Evolutionary conservation across 2,113 vertebrate species (phyloP).

Genomic region (Laterallus jamaicensis): DNA sequence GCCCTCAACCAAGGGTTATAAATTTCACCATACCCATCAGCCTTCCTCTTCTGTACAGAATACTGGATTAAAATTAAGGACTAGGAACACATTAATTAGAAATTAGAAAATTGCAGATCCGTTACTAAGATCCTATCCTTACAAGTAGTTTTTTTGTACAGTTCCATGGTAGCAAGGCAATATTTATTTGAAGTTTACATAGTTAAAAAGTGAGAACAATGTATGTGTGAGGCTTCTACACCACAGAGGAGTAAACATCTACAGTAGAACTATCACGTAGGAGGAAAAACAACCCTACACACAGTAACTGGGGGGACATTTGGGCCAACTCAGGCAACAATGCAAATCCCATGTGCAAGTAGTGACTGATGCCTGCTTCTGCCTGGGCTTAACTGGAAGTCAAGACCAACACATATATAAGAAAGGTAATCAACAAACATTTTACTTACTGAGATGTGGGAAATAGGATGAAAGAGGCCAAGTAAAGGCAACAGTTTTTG

Average conservation of each 20-base stretch:
- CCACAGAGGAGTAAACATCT: not conserved
- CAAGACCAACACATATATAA: not conserved
- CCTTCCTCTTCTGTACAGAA: not conserved
- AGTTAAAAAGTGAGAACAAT: not conserved
- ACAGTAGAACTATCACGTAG: not conserved
- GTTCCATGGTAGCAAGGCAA: not conserved
- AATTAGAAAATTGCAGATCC: not conserved
- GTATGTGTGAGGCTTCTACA: not conserved
- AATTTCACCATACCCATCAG: not conserved
- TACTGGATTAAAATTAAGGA: not conserved
- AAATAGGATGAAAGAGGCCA: not conserved
- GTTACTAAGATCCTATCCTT: not conserved
- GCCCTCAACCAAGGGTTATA: not conserved
- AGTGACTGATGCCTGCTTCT: not conserved
- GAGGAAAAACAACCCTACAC: not conserved
- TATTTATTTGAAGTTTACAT: not conserved
- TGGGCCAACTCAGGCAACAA: rapidly evolving
- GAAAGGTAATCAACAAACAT: not conserved
- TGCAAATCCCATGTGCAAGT: not conserved
- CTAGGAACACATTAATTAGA: not conserved
- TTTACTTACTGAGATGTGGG: not conserved
- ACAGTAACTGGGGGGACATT: not conserved
- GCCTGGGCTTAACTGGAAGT: not conserved
- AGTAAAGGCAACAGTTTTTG: not conserved
- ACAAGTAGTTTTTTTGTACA: not conserved